phyloP scores from a whole-genome alignment of 2,888 invertebrate genomes.

The Isoperla grammatica region DNA sequence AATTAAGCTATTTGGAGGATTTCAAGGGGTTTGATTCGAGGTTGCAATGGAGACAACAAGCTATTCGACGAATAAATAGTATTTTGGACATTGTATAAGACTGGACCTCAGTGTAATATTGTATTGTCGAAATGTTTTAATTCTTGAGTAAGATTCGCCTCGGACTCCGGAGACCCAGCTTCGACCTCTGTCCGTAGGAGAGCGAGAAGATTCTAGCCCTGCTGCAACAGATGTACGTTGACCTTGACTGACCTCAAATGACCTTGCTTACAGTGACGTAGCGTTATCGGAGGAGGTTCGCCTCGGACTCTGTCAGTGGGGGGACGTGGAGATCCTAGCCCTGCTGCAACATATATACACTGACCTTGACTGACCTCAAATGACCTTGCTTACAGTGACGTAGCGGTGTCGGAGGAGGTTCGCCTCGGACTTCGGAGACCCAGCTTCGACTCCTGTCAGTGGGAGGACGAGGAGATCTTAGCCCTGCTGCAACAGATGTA shows the following conservation, averaged over 20 bases:
- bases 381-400: conserved; percentile 48
- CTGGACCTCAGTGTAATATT: no score
- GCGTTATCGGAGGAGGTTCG: conserved; percentile 57
- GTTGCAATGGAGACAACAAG: no score
- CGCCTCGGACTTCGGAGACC: conserved; percentile 59
- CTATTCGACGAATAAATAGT: no score
- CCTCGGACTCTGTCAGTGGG: conserved; percentile 67
- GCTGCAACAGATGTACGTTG: conserved; percentile 76
- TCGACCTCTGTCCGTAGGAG: conserved; percentile 78
- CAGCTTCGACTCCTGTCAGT: conserved; percentile 74
- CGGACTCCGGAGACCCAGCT: conserved; percentile 61
- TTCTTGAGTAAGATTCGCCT: conserved; percentile 57
- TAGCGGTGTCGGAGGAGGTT: conserved; percentile 56
- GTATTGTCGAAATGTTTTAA: no score
- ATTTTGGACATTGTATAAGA: no score
- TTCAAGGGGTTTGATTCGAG: no score
- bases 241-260: no score
- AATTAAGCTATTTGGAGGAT: no score
- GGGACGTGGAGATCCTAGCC: conserved; percentile 71
- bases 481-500: conserved; percentile 76
- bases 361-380: conserved; percentile 52
- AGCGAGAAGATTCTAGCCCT: conserved; percentile 72
- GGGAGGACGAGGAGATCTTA: conserved; percentile 75
- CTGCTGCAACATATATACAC: conserved; percentile 76
- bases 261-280: conserved; percentile 58